Conservation (phyloP, 2,888 invertebrate species). For the Philhelius pedissequus region DNA sequence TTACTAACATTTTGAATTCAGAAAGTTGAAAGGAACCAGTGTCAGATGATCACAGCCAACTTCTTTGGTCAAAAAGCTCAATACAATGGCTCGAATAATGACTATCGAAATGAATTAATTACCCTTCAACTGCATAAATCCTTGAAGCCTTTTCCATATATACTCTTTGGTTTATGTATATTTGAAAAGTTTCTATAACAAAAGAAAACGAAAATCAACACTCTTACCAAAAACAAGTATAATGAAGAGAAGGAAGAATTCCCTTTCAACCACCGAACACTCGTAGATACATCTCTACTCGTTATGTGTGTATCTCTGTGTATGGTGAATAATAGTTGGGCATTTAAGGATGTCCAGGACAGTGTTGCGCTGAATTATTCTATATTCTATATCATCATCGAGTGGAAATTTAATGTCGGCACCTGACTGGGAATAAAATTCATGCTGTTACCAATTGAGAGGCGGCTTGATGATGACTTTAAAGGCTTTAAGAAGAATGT, state of each 20-base stretch:
- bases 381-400: slow-evolving; percentile 38
- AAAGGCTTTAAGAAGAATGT: neutral
- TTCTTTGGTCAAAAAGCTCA: neutral
- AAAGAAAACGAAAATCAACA: slow-evolving; percentile 45
- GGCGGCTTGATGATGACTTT: neutral
- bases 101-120: slow-evolving; percentile 56
- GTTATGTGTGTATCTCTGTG: neutral
- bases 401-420: slow-evolving; percentile 13
- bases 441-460: neutral
- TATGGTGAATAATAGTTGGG: neutral
- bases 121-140: slow-evolving; percentile 54
- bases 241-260: neutral
- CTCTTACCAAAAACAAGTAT: slow-evolving; percentile 9
- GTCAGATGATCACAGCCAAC: neutral
- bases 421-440: slow-evolving; percentile 41
- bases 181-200: slow-evolving; percentile 10
- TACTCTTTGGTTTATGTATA: no score
- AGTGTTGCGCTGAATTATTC: slow-evolving; percentile 28
- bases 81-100: slow-evolving; percentile 34
- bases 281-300: neutral
- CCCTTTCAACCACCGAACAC: neutral
- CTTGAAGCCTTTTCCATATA: slow-evolving; percentile 32
- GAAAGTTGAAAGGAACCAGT: neutral
- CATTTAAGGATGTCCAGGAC: slow-evolving; percentile 13
- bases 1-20: slow-evolving; percentile 24